These are phyloP conservation scores for Pocillopora damicornis DNA, from an alignment of 64 coral and sea anemone genomes.

Conservation along the genomic window DNA sequence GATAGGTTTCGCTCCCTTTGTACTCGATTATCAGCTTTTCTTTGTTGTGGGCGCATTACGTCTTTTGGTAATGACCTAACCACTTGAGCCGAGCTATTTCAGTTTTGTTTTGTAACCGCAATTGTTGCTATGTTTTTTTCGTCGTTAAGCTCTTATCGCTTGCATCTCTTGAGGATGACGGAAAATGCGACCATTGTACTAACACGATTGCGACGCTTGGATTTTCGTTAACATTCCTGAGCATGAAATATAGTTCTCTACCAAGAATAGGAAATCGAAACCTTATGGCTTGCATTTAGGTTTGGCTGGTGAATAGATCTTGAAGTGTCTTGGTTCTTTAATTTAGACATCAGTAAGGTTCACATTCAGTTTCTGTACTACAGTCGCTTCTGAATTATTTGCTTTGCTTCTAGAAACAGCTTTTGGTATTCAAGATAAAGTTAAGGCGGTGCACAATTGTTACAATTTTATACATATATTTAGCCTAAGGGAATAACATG, in stretches of 20 bases:
- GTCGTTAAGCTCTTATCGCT: constrained; percentile 25
- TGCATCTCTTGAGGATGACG: not conserved
- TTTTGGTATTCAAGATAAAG: constrained; percentile 6
- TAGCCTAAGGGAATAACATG: not conserved
- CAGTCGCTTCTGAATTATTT: too few relatives aligned
- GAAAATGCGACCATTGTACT: not conserved
- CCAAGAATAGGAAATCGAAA: not conserved
- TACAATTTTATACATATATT: not conserved
- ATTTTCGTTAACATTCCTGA: not conserved
- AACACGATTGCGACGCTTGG: not conserved
- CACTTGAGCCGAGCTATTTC: constrained; percentile 5
- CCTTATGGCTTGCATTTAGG: not conserved
- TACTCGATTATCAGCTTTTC: not conserved
- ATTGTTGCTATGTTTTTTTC: constrained; percentile 42
- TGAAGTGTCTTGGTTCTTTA: too few relatives aligned
- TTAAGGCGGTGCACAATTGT: not conserved
- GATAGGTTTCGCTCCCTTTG: constrained; percentile 5
- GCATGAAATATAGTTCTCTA: not conserved
- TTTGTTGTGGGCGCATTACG: not conserved
- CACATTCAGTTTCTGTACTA: too few relatives aligned
- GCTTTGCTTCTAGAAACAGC: not conserved
- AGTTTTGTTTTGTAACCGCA: not conserved
- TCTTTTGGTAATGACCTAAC: not conserved
- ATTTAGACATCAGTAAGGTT: too few relatives aligned
- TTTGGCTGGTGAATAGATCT: not conserved